These are phyloP conservation scores for Leptinotarsa juncta DNA, from an alignment of 2,888 invertebrate genomes.

Conservation along the genomic window DNA sequence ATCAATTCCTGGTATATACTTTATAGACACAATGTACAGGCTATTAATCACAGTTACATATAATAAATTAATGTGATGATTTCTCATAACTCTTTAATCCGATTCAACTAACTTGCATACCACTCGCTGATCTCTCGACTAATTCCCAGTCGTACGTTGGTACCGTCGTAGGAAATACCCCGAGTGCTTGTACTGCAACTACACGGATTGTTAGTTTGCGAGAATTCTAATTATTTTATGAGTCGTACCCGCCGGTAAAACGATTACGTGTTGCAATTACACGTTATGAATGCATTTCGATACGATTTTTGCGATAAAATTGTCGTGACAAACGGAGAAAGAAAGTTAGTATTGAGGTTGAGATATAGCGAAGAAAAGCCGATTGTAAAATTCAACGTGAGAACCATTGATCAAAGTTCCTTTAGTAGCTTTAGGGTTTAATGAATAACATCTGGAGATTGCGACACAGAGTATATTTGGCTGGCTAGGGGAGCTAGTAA, in stretches of 20 bases:
- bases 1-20: no score
- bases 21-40: no score
- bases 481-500: no score
- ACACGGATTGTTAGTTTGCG: slow-evolving; percentile 10
- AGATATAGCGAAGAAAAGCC: no score
- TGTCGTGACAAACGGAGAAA: background rate
- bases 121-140: background rate
- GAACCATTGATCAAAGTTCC: no score
- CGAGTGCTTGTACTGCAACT: background rate
- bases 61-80: no score
- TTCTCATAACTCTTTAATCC: background rate
- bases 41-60: no score
- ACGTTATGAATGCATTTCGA: background rate
- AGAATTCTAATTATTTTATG: slow-evolving; percentile 11
- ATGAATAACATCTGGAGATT: no score
- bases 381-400: no score
- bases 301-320: slow-evolving; percentile 2
- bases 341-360: background rate
- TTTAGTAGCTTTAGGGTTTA: no score
- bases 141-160: background rate
- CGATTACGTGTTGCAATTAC: slow-evolving; percentile 7
- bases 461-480: no score
- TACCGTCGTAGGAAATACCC: background rate
- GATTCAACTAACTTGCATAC: slow-evolving; percentile 4
- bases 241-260: slow-evolving; percentile 7